Evolutionary conservation across 2,113 vertebrate genomes (phyloP), one percentile per base, ranked within the genome.

Genomic region (Hemiscyllium ocellatum): DNA sequence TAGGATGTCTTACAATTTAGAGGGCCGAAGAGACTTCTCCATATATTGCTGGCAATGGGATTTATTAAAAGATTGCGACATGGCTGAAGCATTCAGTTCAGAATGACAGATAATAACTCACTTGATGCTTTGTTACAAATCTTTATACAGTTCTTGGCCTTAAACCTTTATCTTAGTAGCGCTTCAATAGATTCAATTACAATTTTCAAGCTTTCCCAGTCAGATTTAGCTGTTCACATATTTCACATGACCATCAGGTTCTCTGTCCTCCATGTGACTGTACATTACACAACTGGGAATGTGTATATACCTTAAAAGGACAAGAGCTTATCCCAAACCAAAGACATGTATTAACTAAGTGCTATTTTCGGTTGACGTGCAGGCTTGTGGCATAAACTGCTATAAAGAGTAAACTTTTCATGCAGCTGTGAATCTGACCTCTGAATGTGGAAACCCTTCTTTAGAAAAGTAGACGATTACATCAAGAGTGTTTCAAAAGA

Each of bases 391-490:
- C 61, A 65, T 17, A 10, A 37, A 56, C 10, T 66, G 20, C 37
- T 86, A 5, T 47, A 8, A 50, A 42, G 4, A 24, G 12, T 89
- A 12, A 29, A 56, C 7, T 89, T 42, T 47, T 37, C 78, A n/a
- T 85, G 83, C 50, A 91, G 56, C 52, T 90, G 19, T 65, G 24
- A 42, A 13, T 69, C n/a, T 3, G n/a, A 42, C 56, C 66, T 42
- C 66, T 42, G 10, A 69, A 42, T 93, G 7, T 69, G 42, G 10
- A 47, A 94, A 70, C 8, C 22, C 4, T 24, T 94, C 91, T 50
- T 94, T 37, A 37, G 50, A 91, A 96, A 96, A 89, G 96, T n/a
- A 97, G 83, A 96, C 50, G 65, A 20, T 70, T 94, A 66, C 47
- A 47, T 70, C 20, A 94, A 50, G 24, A 94, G 91, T 69, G 0